Evolutionary conservation across 2,113 vertebrate genomes (phyloP).

Genomic region (Saccopteryx bilineata): DNA sequence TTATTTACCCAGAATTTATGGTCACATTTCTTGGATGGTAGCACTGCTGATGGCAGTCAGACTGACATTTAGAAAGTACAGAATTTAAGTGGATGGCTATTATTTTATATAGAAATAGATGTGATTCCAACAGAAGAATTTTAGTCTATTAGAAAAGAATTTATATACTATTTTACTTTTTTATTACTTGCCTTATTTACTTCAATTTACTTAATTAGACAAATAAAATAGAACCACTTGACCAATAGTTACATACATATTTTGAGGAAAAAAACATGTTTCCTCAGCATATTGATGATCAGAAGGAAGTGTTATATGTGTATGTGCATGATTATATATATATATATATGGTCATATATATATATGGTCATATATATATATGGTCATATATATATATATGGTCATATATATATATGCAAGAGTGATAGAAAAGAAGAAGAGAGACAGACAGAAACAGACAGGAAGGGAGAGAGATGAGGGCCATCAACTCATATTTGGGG

Average conservation of each 20-base stretch:
- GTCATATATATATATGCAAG: too few relatives aligned
- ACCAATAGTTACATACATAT: background rate
- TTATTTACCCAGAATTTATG: constrained; percentile 60
- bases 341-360: too few relatives aligned
- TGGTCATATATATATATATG: too few relatives aligned
- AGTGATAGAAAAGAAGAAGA: too few relatives aligned
- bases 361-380: too few relatives aligned
- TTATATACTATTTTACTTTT: background rate
- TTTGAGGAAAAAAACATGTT: background rate
- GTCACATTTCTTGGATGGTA: constrained; percentile 32
- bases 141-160: background rate
- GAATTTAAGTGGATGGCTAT: constrained; percentile 24
- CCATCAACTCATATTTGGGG: too few relatives aligned
- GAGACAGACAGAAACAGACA: too few relatives aligned
- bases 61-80: constrained; percentile 60
- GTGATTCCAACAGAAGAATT: background rate
- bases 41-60: background rate
- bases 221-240: constrained; percentile 47
- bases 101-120: constrained; percentile 52
- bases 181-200: background rate
- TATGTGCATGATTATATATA: too few relatives aligned
- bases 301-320: background rate
- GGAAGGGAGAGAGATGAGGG: too few relatives aligned
- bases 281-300: background rate
- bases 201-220: constrained; percentile 66